Percentiles rank a stretch among this genome's conserved stretches.
Conservation (phyloP, 2,113 vertebrate genomes). For the Pygoscelis adeliae region DNA sequence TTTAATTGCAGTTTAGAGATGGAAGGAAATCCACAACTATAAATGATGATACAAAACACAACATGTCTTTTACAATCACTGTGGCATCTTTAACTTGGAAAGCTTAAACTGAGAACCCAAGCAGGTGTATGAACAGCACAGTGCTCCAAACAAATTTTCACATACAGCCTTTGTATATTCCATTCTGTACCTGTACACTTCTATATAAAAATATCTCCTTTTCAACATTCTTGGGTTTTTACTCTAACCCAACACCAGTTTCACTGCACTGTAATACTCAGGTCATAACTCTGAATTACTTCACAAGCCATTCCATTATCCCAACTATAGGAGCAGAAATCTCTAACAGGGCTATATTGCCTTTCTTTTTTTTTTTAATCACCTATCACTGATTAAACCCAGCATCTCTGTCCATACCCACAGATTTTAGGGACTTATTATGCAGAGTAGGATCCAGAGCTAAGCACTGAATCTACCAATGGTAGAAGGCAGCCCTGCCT, state of each 20-base stretch:
- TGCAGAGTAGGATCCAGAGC: background rate
- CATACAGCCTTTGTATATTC: background rate
- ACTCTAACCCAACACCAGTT: background rate
- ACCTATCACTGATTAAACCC: background rate
- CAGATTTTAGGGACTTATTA: background rate
- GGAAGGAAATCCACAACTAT: background rate
- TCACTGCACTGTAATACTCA: background rate
- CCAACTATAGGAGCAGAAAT: background rate
- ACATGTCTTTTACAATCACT: background rate
- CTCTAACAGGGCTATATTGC: background rate
- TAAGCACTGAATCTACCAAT: background rate
- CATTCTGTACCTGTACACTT: background rate
- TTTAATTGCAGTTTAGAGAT: slow-evolving; percentile 38
- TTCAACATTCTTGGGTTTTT: background rate
- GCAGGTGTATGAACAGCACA: background rate
- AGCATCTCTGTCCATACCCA: background rate
- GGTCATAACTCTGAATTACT: background rate
- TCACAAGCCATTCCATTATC: background rate
- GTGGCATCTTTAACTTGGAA: background rate
- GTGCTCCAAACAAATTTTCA: background rate
- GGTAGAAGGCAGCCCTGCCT: background rate
- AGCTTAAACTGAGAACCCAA: background rate
- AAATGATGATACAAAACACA: slow-evolving; percentile 1
- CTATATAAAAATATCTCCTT: background rate
- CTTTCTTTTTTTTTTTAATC: background rate